Evolutionary conservation across 2,888 invertebrate species (phyloP), one percentile per base, ranked within the genome.

Genomic region (Drosophila greeni): DNA sequence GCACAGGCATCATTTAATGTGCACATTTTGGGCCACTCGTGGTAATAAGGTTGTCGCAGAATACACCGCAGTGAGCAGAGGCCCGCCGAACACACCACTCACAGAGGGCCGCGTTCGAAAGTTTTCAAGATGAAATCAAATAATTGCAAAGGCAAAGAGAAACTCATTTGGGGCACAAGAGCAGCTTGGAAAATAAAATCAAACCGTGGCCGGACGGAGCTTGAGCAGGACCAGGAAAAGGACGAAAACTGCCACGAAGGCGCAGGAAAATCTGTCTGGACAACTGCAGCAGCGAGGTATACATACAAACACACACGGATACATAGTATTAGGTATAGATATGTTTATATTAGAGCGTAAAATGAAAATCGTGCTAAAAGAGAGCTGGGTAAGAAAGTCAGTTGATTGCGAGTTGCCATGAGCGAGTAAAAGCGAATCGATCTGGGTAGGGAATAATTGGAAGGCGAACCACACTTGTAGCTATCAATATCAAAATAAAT

Each of bases 121-220:
- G 67, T 76, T 77, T 75, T 82, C 78, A 72, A 82, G 82, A 82
- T 82, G 82, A 82, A 82, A 82, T 82, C 85, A 82, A 82, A 85
- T 82, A 85, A 82, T 82, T 83, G 85, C 81, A 77, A 82, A 73
- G 16, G 53, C 43, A 45, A 26, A 37, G 29, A 23, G 37, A 74
- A 83, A 82, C 83, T 84, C 83, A 81, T 84, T 82, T 84, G 65
- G 85, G 77, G 75, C 80, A 82, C 67, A 66, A 48, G 47, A 70
- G 16, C 54, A 64, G 26, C 66, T 39, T 55, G 53, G 47, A 49
- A 61, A 48, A 66, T 31, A 40, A 23, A 73, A 65, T 82, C 77
- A 82, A 72, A 84, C 66, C 66, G 60, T 74, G 77, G 47, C 47
- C 55, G 52, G 45, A 64, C 62, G 70, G 8, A 43, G 16, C 37